Base-by-base conservation (phyloP, 2,888 invertebrate species). In the Agonopterix subpropinquella region DNA sequence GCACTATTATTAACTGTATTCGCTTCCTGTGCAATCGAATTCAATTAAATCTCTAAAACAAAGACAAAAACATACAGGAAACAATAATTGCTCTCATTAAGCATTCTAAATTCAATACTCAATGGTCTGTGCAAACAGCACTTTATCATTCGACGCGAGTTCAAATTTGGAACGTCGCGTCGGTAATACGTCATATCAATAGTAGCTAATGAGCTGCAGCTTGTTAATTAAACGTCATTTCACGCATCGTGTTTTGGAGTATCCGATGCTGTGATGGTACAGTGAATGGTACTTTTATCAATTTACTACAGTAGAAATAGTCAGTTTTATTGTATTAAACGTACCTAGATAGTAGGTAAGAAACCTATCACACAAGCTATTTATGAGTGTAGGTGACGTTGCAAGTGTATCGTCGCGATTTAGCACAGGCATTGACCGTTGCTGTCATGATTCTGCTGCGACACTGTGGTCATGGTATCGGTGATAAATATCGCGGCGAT, bases 191-290 rank as follows among this genome's bases (percentile, higher is more conserved):
- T 67, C 69, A 67, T 72, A 74, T 69, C 71, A 70, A 74, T 72
- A 64, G 63, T 62, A 61, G 61, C 65, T 75, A 73, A 76, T 75
- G 71, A 76, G 62, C 61, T 62, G 63, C 53, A 57, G 64, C 63
- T 64, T 61, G 68, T 62, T 77, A 77, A 77, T 77, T 76, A 75
- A 70, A 68, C 59, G 64, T 66, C 67, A 67, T 69, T 70, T 69
- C 62, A 71, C 61, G 67, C 65, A 64, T 73, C 71, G 64, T 57
- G 65, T 58, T 50, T 53, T 53, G 47, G 51, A 53, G 57, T 54
- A 47, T 56, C 55, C 53, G 64, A 67, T 61, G 51, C 47, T 44
- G 51, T 71, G 62, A 9, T 15, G 43, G 69, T 70, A 67, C 67
- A 64, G 43, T 18, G 2, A 18, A 18, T 18, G 18, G 18, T 18